Evolutionary conservation across 2,113 vertebrate species (phyloP).

Genomic region (Ailuropoda melanoleuca): DNA sequence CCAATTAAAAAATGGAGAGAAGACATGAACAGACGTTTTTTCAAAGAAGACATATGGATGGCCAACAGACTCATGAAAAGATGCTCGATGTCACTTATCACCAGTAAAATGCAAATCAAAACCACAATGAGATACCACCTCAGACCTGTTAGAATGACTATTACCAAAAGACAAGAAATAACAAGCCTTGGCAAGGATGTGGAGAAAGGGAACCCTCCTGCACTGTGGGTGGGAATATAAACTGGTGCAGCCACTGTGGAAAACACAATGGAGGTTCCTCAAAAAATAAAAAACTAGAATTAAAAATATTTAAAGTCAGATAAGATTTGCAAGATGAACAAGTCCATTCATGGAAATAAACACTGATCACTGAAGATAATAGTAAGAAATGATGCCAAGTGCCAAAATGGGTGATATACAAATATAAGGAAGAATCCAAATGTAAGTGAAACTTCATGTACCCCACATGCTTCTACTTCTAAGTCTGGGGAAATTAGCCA

Average conservation of each 20-base stretch:
- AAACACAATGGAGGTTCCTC: background rate
- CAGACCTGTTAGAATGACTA: background rate
- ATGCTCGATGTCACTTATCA: background rate
- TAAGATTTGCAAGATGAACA: background rate
- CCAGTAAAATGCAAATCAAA: background rate
- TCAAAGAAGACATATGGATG: background rate
- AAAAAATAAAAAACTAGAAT: background rate
- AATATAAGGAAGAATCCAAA: background rate
- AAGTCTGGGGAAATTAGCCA: background rate
- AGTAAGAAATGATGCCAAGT: background rate
- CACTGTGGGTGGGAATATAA: background rate
- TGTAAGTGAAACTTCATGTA: background rate
- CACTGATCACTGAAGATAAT: background rate
- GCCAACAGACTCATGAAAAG: background rate
- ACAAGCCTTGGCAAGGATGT: background rate
- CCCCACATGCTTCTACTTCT: background rate
- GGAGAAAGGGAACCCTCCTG: background rate
- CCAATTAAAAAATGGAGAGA: background rate
- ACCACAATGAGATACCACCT: background rate
- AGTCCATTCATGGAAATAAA: background rate
- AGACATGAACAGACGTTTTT: background rate
- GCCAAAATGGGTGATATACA: background rate
- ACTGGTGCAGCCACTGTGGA: background rate
- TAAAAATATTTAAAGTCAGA: slow-evolving; percentile 23
- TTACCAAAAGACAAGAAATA: background rate